phyloP scores from a whole-genome alignment of 2,797 vertebrate genomes.

The Apogon talboti region DNA sequence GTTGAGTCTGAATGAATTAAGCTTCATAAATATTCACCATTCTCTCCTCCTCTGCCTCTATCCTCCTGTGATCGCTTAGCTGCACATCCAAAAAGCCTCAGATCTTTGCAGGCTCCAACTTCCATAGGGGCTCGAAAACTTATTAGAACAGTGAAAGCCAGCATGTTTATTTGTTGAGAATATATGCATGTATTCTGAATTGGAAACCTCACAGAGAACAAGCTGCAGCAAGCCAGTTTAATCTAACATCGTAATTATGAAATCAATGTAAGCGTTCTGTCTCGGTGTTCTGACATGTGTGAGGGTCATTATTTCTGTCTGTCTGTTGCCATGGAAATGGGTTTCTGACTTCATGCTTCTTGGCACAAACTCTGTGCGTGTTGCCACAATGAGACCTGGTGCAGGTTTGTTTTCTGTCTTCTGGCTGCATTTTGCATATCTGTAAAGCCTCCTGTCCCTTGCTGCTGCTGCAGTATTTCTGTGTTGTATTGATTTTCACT shows the following conservation, averaged over 20 bases:
- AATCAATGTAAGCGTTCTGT: slow-evolving; percentile 26
- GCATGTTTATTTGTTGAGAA: slow-evolving; percentile 47
- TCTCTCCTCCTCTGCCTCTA: slow-evolving; percentile 42
- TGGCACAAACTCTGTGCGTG: neutral
- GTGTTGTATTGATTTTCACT: slow-evolving; percentile 47
- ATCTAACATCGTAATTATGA: slow-evolving; percentile 22
- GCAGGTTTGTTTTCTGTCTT: slow-evolving; percentile 19
- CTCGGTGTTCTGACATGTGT: slow-evolving; percentile 28
- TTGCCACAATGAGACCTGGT: neutral
- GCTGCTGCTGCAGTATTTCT: slow-evolving; percentile 32
- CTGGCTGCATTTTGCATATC: slow-evolving; percentile 4
- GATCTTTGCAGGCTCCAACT: slow-evolving; percentile 48
- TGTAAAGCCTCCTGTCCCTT: neutral
- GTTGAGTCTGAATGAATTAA: slow-evolving; percentile 52
- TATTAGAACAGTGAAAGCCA: slow-evolving; percentile 32
- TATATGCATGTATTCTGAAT: slow-evolving; percentile 21
- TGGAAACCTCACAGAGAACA: slow-evolving; percentile 20
- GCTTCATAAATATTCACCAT: slow-evolving; percentile 64
- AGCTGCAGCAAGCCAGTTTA: slow-evolving; percentile 22
- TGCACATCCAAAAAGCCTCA: slow-evolving; percentile 44
- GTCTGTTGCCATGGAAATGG: slow-evolving; percentile 49
- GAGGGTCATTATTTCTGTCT: slow-evolving; percentile 20
- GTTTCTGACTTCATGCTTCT: slow-evolving; percentile 10
- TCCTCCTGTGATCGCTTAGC: slow-evolving; percentile 59
- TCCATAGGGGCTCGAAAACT: slow-evolving; percentile 36